Percentiles rank a stretch among this genome's conserved stretches.
These are phyloP conservation scores for Cacoxenus indagator DNA, from an alignment of 2,888 invertebrate species.

Conservation along the genomic window DNA sequence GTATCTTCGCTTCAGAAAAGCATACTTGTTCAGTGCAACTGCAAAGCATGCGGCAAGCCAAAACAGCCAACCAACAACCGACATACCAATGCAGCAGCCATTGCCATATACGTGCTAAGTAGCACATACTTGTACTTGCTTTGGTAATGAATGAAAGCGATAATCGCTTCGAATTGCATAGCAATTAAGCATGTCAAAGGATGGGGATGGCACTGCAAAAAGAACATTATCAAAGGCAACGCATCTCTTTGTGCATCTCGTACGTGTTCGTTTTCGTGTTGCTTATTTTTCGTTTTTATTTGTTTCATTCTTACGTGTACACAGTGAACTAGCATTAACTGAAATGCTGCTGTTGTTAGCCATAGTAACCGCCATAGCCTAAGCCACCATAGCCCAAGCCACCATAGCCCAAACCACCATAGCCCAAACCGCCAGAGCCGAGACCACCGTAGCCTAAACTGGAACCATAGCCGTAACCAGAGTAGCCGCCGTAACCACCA, in stretches of 20 bases:
- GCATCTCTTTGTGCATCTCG: constrained; percentile 1
- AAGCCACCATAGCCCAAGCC: constrained; percentile 19
- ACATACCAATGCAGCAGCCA: background rate
- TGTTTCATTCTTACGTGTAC: background rate
- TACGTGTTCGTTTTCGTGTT: constrained; percentile 8
- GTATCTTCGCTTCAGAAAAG: constrained; percentile 33
- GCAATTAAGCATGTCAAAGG: constrained; percentile 54
- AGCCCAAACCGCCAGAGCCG: constrained; percentile 32
- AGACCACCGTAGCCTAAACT: constrained; percentile 16
- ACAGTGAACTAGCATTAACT: background rate
- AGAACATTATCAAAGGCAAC: constrained; percentile 17
- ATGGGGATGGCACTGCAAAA: constrained; percentile 28
- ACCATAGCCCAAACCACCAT: constrained; percentile 19
- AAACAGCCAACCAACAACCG: background rate
- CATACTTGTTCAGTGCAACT: constrained; percentile 51
- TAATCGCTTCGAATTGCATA: constrained; percentile 56
- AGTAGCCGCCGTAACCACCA: constrained; percentile 33
- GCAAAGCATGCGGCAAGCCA: constrained; percentile 58
- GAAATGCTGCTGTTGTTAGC: too few relatives aligned
- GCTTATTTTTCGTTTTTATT: constrained; percentile 1
- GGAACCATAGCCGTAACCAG: constrained; percentile 24
- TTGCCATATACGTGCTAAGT: background rate
- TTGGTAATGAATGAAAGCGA: constrained; percentile 60
- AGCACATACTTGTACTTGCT: constrained; percentile 33
- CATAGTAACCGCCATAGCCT: constrained; percentile 30